Percentiles rank a stretch among this genome's conserved stretches.
Evolutionary conservation across 2,113 vertebrate species (phyloP).

Genomic region (Columbina picui): DNA sequence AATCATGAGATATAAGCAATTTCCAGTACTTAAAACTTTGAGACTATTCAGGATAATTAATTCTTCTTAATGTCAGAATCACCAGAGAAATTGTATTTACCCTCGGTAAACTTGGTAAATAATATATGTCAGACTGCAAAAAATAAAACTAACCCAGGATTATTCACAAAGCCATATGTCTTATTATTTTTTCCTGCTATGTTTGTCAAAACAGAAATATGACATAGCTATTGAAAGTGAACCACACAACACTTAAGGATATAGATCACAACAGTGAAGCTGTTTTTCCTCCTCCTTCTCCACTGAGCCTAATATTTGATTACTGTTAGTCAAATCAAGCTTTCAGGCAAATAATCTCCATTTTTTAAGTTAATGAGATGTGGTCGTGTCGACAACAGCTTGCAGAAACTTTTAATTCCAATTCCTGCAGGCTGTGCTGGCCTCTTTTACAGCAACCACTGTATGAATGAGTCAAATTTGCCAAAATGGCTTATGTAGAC

Average conservation of each 20-base stretch:
- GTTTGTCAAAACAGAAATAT: conserved; percentile 79
- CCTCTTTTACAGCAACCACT: conserved; percentile 81
- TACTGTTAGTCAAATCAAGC: conserved; percentile 84
- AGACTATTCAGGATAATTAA: conserved; percentile 66
- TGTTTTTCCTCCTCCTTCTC: conserved; percentile 52
- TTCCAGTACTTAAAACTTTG: conserved; percentile 63
- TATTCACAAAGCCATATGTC: conserved; percentile 68
- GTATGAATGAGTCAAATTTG: conserved; percentile 82
- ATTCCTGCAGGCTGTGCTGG: conserved; percentile 84
- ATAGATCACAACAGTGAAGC: conserved; percentile 70
- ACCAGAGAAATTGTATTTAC: conserved; percentile 60
- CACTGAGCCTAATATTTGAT: conserved; percentile 81
- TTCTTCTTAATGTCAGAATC: conserved; percentile 53
- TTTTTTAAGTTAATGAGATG: conserved; percentile 86
- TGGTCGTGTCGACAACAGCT: conserved; percentile 83
- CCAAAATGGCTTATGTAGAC: conserved; percentile 84
- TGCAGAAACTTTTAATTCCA: conserved; percentile 83
- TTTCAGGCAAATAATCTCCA: conserved; percentile 84
- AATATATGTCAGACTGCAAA: conserved; percentile 70
- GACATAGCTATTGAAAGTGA: conserved; percentile 77
- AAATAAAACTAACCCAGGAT: conserved; percentile 75
- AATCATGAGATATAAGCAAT: conserved; percentile 6
- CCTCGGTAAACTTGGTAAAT: conserved; percentile 69
- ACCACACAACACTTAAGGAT: conserved; percentile 68
- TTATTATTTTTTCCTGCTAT: conserved; percentile 41